A percentile compares a stretch with the other conserved stretches of the same genome.
Conservation (phyloP, 2,113 vertebrate genomes). For the Steatornis caripensis region DNA sequence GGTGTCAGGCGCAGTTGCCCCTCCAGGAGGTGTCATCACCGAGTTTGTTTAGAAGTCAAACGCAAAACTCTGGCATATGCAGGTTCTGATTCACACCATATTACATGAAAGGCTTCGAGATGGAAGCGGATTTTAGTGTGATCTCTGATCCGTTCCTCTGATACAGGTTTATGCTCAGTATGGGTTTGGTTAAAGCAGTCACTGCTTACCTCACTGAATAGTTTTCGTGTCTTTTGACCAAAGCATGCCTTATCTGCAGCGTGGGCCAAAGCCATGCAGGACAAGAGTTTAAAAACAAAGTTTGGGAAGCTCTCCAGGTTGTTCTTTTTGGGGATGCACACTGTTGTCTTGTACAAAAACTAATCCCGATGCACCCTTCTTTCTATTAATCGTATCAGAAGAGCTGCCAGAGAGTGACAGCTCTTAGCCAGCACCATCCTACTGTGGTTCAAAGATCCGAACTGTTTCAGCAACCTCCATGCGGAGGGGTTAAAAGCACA, state of each 20-base stretch:
- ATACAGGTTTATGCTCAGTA: background rate
- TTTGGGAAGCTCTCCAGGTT: background rate
- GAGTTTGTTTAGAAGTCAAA: background rate
- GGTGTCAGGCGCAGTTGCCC: background rate
- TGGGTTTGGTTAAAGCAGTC: background rate
- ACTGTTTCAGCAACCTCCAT: slow-evolving; percentile 15
- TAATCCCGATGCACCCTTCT: background rate
- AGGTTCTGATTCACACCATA: background rate
- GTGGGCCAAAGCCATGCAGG: background rate
- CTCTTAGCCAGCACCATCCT: slow-evolving; percentile 2
- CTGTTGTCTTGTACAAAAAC: background rate
- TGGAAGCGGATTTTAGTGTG: background rate
- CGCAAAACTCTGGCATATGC: background rate
- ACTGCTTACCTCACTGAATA: background rate
- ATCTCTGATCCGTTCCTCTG: background rate
- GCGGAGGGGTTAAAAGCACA: slow-evolving; percentile 25
- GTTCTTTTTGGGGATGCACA: background rate
- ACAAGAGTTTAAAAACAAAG: background rate
- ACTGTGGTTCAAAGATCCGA: background rate
- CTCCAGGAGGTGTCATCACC: background rate
- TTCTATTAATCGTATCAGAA: background rate
- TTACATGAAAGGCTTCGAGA: background rate
- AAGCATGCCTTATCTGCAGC: background rate
- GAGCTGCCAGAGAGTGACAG: background rate
- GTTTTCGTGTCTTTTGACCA: background rate